Percentiles rank a stretch among this genome's conserved stretches.
phyloP scores from a whole-genome alignment of 2,113 vertebrate genomes.

The Muntiacus reevesi region DNA sequence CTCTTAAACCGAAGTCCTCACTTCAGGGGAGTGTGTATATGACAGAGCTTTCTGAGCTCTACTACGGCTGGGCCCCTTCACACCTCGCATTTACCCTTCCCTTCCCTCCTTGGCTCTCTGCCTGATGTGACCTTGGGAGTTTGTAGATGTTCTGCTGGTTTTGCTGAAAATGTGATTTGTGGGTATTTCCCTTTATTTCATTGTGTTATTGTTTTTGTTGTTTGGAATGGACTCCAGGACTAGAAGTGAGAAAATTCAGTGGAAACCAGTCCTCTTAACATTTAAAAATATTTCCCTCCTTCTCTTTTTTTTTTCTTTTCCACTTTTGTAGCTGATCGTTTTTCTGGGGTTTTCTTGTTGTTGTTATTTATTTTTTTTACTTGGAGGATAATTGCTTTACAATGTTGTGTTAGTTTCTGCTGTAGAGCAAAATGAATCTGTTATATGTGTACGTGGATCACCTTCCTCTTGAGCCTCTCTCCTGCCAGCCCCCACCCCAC shows the following conservation, averaged over 20 bases:
- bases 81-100: not conserved
- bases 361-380: not conserved
- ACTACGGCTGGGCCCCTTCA: too few relatives aligned
- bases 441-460: not conserved
- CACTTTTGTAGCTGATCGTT: not conserved
- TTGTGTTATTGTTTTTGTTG: not conserved
- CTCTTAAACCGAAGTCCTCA: not conserved
- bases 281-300: not conserved
- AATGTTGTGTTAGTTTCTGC: not conserved
- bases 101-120: not conserved
- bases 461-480: not conserved
- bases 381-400: not conserved
- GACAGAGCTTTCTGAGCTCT: not conserved
- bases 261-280: slow-evolving; percentile 3
- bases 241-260: not conserved
- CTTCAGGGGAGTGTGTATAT: not conserved
- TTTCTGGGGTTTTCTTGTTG: not conserved
- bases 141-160: not conserved
- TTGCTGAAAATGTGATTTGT: slow-evolving; percentile 2
- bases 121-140: not conserved
- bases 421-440: not conserved
- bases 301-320: not conserved
- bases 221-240: not conserved
- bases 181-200: not conserved
- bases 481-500: not conserved